Evolutionary conservation across 2,888 invertebrate genomes (phyloP), one percentile per base, ranked within the genome.

Genomic region (Pandemis cinnamomeana): DNA sequence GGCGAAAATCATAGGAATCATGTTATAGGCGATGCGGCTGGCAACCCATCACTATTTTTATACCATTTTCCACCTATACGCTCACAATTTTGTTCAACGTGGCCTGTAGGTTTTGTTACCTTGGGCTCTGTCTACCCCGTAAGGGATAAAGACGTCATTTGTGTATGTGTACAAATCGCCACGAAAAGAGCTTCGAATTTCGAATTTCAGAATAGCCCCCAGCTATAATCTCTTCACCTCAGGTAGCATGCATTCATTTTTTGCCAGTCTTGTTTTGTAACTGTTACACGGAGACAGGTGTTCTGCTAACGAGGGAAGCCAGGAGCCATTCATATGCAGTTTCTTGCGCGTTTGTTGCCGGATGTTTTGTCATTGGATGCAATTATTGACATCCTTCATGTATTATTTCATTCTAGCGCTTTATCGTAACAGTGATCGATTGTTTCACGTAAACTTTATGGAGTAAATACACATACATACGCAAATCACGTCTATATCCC

Each of bases 281-380:
- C 67, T 7, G 66, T 78, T 74, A 77, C 75, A 70, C 64, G 74
- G 63, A n/a, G 71, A 71, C 79, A 78, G 77, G 77, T 79, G 78
- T 64, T 64, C 66, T 27, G 62, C 71, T 78, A 78, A 79, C 77
- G 76, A 78, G 77, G 77, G 78, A 78, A 77, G 77, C 74, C 71
- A 69, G 68, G 51, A 63, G 64, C 73, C 63, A 77, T 71, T 69
- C 74, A 74, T 77, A 72, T 71, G 66, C 60, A 53, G 68, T 75
- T 77, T 71, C 61, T 71, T 74, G 55, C 71, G 61, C 61, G 20
- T 61, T 71, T 71, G 36, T 73, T 72, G 60, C 75, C 76, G 74
- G 73, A 72, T 72, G 74, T 71, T 67, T 74, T 55, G 63, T 61
- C 61, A 58, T 10, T 15, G 10, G 58, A 55, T 46, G 5, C 20